phyloP scores from a whole-genome alignment of 2,113 vertebrate species.

The Trematomus loennbergii region DNA sequence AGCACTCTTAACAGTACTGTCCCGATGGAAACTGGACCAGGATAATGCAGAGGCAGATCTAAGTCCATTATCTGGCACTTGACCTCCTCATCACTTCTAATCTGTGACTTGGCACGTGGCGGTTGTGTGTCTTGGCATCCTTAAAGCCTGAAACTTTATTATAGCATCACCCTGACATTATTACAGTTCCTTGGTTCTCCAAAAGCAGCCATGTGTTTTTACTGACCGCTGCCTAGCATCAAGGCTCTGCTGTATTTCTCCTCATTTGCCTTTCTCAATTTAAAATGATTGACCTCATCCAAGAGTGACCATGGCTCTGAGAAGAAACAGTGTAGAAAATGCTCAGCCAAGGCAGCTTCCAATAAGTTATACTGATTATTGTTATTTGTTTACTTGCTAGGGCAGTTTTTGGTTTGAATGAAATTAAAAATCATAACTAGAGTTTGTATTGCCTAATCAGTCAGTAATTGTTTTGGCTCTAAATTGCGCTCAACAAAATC shows the following conservation, averaged over 20 bases:
- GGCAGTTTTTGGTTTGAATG: not conserved
- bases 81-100: constrained; percentile 49
- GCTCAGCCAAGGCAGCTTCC: constrained; percentile 19
- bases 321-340: constrained; percentile 34
- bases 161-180: constrained; percentile 59
- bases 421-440: not conserved
- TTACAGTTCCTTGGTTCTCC: constrained; percentile 52
- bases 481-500: constrained; percentile 29
- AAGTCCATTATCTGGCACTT: constrained; percentile 57
- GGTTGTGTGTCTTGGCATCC: constrained; percentile 39
- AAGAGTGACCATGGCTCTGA: constrained; percentile 28
- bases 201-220: constrained; percentile 54
- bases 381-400: not conserved
- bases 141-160: constrained; percentile 33
- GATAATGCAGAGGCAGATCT: constrained; percentile 46
- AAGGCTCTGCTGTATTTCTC: constrained; percentile 24
- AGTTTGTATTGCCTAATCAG: not conserved
- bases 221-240: constrained; percentile 51
- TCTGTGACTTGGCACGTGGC: constrained; percentile 36
- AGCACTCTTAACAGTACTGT: constrained; percentile 28
- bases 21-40: constrained; percentile 37
- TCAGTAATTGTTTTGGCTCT: constrained; percentile 4
- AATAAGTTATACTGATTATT: not conserved
- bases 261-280: constrained; percentile 40
- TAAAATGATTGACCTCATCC: constrained; percentile 20